phyloP scores from a whole-genome alignment of 2,113 vertebrate species.

The Eleginops maclovinus region DNA sequence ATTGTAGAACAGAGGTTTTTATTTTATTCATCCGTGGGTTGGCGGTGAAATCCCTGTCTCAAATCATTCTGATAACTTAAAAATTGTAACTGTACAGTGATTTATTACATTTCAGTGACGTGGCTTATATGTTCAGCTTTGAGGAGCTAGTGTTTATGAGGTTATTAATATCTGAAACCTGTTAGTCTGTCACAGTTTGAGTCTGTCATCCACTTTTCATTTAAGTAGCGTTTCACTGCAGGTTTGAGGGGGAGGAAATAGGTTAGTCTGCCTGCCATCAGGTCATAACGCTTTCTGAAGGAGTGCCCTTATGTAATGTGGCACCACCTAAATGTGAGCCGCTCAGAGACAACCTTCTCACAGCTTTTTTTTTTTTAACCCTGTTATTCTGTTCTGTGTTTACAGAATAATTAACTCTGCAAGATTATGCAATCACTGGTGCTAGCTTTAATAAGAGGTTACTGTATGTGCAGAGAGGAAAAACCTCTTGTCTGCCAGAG shows the following conservation, averaged over 20 bases:
- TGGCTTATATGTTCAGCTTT: not conserved
- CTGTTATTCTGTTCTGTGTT: not conserved
- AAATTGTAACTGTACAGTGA: too few species aligned
- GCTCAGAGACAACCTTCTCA: not conserved
- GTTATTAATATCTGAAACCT: not conserved
- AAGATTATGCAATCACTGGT: not conserved
- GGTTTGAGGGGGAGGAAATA: not conserved
- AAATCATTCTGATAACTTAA: not conserved
- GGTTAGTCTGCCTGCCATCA: conserved; percentile 9
- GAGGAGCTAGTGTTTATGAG: not conserved
- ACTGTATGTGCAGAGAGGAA: not conserved
- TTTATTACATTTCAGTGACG: too few species aligned
- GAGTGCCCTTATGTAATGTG: not conserved
- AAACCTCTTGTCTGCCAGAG: not conserved
- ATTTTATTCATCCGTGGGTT: not conserved
- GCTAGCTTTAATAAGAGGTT: conserved; percentile 9
- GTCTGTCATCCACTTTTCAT: not conserved
- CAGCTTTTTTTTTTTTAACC: not conserved
- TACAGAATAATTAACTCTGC: not conserved
- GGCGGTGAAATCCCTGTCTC: not conserved
- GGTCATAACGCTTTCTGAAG: not conserved
- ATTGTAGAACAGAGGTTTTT: not conserved
- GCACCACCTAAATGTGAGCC: not conserved
- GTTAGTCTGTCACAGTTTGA: not conserved
- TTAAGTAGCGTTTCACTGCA: not conserved